A percentile compares a stretch with the other conserved stretches of the same genome.
Conservation (phyloP, 2,113 vertebrate species). For the Orientallactaga bullata region DNA sequence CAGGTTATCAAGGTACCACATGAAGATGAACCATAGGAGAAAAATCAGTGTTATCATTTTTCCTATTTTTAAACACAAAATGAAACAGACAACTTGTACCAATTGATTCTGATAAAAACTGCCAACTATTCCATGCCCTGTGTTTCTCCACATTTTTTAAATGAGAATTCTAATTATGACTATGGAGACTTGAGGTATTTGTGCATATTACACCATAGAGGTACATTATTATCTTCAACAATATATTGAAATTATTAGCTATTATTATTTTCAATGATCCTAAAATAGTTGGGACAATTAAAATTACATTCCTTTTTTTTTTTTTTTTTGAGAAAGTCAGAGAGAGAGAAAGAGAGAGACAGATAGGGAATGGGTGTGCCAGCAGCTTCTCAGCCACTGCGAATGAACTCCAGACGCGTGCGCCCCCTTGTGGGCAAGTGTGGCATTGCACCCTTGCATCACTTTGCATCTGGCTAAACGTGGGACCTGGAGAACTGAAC, state of each 20-base stretch:
- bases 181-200: slow-evolving; percentile 17
- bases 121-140: not conserved
- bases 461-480: too few species aligned
- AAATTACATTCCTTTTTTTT: too few species aligned
- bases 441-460: too few species aligned
- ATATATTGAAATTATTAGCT: not conserved
- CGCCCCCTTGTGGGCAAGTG: too few species aligned
- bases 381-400: too few species aligned
- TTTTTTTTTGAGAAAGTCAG: too few species aligned
- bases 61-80: slow-evolving; percentile 54
- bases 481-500: too few species aligned
- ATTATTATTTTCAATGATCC: not conserved
- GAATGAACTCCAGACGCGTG: too few species aligned
- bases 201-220: not conserved
- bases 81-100: slow-evolving; percentile 33
- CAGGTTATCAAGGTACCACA: slow-evolving; percentile 54
- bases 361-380: too few species aligned
- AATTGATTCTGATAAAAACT: slow-evolving; percentile 34
- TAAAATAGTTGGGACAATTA: not conserved
- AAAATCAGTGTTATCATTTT: slow-evolving; percentile 59
- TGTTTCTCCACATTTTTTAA: slow-evolving; percentile 41
- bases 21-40: slow-evolving; percentile 57
- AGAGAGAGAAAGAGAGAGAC: too few species aligned
- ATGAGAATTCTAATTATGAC: slow-evolving; percentile 32
- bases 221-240: not conserved